Evolutionary conservation across 2,888 invertebrate species (phyloP).

Genomic region (Troilus luridus): DNA sequence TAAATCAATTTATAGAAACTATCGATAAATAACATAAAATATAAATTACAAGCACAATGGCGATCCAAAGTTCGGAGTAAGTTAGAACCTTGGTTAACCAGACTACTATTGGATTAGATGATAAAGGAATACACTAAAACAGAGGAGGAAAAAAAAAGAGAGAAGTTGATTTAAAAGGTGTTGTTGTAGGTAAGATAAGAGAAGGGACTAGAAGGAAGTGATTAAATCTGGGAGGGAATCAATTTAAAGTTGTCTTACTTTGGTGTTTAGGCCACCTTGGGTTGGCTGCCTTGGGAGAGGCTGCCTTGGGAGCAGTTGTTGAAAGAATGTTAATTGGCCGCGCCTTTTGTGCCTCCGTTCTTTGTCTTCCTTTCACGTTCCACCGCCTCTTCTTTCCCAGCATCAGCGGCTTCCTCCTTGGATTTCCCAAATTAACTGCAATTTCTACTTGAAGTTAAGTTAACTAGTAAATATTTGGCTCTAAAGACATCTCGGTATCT

Average conservation of each 20-base stretch:
- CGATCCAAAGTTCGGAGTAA: too few species aligned
- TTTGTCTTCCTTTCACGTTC: conserved; percentile 38
- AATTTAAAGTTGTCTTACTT: conserved; percentile 48
- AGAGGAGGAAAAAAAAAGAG: not conserved
- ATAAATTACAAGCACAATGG: too few species aligned
- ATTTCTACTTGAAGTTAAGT: not conserved
- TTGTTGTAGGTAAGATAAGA: conserved; percentile 40
- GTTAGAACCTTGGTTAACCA: too few species aligned
- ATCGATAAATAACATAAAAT: too few species aligned
- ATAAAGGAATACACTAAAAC: not conserved
- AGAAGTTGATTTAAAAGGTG: conserved; percentile 31
- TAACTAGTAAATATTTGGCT: too few species aligned
- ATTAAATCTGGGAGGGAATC: conserved; percentile 38
- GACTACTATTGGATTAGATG: not conserved
- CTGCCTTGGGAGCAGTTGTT: conserved; percentile 36
- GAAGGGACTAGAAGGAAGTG: not conserved
- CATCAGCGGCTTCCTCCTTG: not conserved
- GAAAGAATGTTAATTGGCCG: conserved; percentile 41
- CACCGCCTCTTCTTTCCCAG: not conserved
- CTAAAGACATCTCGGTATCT: too few species aligned
- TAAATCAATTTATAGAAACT: too few species aligned
- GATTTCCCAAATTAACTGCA: not conserved
- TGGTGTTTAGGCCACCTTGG: conserved; percentile 4
- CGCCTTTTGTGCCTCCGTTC: not conserved
- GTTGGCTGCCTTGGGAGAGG: conserved; percentile 11